These are phyloP conservation scores for Tetrao urogallus DNA, from an alignment of 2,113 vertebrate genomes.

Conservation along the genomic window DNA sequence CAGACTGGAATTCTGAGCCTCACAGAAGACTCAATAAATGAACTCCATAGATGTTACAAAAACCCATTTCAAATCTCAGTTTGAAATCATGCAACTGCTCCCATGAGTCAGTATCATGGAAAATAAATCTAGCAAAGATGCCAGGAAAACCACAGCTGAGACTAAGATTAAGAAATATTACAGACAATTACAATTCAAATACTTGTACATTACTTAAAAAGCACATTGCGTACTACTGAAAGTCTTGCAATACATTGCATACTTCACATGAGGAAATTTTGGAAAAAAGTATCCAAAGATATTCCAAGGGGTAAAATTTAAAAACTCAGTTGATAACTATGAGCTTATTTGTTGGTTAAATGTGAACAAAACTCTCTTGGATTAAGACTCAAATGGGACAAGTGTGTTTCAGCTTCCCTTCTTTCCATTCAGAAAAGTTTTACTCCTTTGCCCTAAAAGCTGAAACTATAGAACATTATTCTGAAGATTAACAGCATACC, in stretches of 20 bases:
- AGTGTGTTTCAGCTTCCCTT: neutral
- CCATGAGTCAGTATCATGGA: neutral
- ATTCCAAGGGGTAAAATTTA: neutral
- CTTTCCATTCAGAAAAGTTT: constrained; percentile 1
- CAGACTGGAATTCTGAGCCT: neutral
- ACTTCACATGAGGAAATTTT: neutral
- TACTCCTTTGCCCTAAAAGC: neutral
- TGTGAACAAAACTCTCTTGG: neutral
- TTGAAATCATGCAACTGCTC: constrained; percentile 11
- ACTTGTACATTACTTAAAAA: neutral
- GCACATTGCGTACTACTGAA: neutral
- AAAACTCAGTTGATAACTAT: neutral
- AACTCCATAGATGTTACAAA: constrained; percentile 48
- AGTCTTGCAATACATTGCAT: neutral
- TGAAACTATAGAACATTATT: neutral
- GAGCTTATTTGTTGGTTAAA: neutral
- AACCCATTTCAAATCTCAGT: neutral
- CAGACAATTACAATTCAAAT: neutral
- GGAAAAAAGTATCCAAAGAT: neutral
- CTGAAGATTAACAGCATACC: constrained; percentile 17
- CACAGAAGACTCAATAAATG: constrained; percentile 38
- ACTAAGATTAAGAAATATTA: constrained; percentile 13
- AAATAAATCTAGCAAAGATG: constrained; percentile 40
- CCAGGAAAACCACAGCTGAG: neutral
- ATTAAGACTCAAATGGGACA: neutral